phyloP scores from a whole-genome alignment of 2,113 vertebrate genomes.

The Paradisaea rubra region DNA sequence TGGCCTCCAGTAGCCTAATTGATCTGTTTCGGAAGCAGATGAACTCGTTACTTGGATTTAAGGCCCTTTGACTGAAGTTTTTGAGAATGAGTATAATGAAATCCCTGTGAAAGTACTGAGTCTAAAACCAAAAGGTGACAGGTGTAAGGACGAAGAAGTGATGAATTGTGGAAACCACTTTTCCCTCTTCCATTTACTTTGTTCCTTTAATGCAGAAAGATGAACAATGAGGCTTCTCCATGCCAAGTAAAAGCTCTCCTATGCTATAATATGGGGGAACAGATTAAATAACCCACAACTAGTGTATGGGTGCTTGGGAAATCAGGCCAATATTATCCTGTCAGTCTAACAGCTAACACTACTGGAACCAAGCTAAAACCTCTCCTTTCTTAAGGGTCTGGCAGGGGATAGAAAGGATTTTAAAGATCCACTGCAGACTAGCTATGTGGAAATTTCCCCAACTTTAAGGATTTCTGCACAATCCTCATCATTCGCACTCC shows the following conservation, averaged over 20 bases:
- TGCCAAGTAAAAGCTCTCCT: background rate
- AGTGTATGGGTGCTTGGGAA: background rate
- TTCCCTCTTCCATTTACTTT: background rate
- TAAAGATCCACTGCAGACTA: background rate
- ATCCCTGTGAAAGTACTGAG: background rate
- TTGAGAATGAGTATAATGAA: background rate
- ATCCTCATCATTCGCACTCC: background rate
- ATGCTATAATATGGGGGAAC: background rate
- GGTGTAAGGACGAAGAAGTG: background rate
- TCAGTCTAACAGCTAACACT: background rate
- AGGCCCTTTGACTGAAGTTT: background rate
- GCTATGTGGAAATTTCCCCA: background rate
- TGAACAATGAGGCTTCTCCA: background rate
- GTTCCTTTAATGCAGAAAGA: background rate
- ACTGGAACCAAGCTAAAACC: background rate
- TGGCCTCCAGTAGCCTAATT: background rate
- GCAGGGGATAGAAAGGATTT: background rate
- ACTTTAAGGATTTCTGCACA: background rate
- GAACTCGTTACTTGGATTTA: background rate
- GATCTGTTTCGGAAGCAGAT: background rate
- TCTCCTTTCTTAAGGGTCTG: background rate
- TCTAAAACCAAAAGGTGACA: background rate
- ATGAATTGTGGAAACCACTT: background rate
- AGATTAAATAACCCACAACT: background rate
- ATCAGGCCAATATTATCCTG: background rate